These are phyloP conservation scores for Drosophila insularis DNA, from an alignment of 1,140 invertebrate species.

Conservation along the genomic window DNA sequence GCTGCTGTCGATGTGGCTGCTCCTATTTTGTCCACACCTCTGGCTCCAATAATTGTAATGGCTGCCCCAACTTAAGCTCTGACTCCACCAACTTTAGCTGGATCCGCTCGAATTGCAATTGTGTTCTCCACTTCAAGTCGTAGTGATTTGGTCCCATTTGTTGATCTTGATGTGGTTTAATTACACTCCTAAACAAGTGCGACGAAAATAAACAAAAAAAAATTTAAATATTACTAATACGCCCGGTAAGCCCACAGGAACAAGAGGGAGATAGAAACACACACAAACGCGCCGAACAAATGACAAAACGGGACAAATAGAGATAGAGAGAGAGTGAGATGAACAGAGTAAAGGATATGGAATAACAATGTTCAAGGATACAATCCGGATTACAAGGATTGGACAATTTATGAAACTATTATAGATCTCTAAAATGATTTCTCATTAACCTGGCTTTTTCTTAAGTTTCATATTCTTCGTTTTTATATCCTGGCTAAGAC, in stretches of 20 bases:
- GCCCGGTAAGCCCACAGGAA: slow-evolving; percentile 29
- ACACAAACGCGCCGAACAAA: not conserved
- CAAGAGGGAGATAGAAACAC: not conserved
- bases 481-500: slow-evolving; percentile 1
- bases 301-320: not conserved
- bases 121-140: slow-evolving; percentile 53
- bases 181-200: slow-evolving; percentile 20
- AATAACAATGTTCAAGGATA: too few species aligned
- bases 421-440: not conserved
- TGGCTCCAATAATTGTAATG: slow-evolving; percentile 4
- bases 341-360: not conserved
- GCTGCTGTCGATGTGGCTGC: slow-evolving; percentile 69
- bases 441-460: not conserved
- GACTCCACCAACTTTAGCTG: slow-evolving; percentile 28
- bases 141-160: slow-evolving; percentile 76
- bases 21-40: slow-evolving; percentile 64
- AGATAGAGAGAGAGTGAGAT: not conserved
- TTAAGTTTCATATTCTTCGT: too few species aligned
- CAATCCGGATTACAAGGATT: not conserved
- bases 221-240: slow-evolving; percentile 46
- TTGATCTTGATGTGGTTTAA: slow-evolving; percentile 52
- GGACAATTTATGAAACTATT: not conserved
- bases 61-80: slow-evolving; percentile 19
- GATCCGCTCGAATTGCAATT: slow-evolving; percentile 48
- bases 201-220: too few species aligned